phyloP scores from a whole-genome alignment of 2,113 vertebrate species.

The Halcyon senegalensis region DNA sequence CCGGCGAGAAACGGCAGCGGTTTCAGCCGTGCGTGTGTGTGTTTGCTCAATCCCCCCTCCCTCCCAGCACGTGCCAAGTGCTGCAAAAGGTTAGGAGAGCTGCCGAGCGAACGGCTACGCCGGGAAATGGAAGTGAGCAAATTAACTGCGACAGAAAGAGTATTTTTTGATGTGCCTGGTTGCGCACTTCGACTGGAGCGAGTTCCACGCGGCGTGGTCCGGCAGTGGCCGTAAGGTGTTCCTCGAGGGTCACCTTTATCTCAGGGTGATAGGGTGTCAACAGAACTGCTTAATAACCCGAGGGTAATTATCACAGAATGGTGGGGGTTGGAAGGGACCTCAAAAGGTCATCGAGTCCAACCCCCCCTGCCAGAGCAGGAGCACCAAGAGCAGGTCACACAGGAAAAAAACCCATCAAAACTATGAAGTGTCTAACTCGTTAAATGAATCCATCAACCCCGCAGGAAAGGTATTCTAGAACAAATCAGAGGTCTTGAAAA shows the following conservation, averaged over 20 bases:
- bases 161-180: background rate
- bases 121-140: background rate
- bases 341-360: too few relatives aligned
- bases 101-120: background rate
- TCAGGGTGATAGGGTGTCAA: background rate
- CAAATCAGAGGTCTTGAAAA: background rate
- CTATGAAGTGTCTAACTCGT: background rate
- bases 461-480: background rate
- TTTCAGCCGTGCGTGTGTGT: accelerated
- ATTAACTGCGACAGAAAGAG: background rate
- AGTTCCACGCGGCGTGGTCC: accelerated
- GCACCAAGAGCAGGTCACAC: too few relatives aligned
- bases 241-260: background rate
- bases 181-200: accelerated
- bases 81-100: background rate
- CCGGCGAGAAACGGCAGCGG: accelerated
- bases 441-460: background rate
- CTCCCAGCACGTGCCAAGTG: background rate
- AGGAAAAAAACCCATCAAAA: background rate
- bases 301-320: too few relatives aligned
- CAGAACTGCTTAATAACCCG: background rate
- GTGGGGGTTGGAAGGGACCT: too few relatives aligned
- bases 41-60: background rate
- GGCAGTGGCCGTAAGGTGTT: accelerated
- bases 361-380: too few relatives aligned